phyloP scores from a whole-genome alignment of 2,113 vertebrate species.

The Neodon shergylaensis region DNA sequence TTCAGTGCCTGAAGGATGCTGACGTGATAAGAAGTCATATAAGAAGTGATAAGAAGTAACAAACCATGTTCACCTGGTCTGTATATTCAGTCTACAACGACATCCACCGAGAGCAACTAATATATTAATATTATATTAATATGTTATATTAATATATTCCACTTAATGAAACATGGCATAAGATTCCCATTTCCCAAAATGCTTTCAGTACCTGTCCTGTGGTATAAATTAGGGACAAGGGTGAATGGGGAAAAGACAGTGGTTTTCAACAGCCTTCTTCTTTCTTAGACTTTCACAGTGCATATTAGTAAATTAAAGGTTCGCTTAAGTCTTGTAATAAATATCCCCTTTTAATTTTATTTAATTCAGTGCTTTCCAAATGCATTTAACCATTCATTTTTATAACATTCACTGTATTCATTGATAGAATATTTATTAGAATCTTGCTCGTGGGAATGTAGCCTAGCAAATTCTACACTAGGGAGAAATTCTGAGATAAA shows the following conservation, averaged over 20 bases:
- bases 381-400: conserved; percentile 19
- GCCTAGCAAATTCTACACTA: background rate
- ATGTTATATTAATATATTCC: background rate
- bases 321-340: background rate
- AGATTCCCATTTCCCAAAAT: background rate
- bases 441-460: background rate
- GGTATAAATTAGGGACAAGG: background rate
- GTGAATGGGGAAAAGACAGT: background rate
- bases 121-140: background rate
- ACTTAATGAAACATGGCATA: background rate
- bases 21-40: background rate
- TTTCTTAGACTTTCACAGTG: background rate
- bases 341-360: conserved; percentile 31
- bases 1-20: background rate
- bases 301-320: conserved; percentile 56
- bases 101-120: background rate
- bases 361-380: conserved; percentile 36
- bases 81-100: background rate
- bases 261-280: background rate
- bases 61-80: background rate
- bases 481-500: background rate
- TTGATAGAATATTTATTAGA: conserved; percentile 47
- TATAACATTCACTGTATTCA: background rate
- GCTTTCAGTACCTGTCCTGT: background rate
- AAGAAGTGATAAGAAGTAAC: background rate